Evolutionary conservation across 2,888 invertebrate genomes (phyloP).

Genomic region (Tridacna crocea): DNA sequence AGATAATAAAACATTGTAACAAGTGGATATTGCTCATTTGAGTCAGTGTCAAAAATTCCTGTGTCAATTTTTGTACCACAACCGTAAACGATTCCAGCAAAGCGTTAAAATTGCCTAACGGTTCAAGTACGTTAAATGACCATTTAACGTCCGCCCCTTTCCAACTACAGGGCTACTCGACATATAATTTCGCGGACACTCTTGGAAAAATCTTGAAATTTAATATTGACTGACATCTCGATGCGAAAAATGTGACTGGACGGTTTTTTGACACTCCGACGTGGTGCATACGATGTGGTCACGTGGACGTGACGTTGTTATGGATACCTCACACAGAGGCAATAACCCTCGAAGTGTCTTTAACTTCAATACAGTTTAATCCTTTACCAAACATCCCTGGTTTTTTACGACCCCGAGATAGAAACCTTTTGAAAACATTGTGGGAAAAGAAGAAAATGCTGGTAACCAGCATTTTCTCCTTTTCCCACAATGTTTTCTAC

Average conservation of each 20-base stretch:
- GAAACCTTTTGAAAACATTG: neutral
- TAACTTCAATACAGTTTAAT: neutral
- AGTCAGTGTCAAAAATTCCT: no score
- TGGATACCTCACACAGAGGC: no score
- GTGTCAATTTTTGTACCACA: no score
- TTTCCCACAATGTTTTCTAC: neutral
- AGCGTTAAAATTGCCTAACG: no score
- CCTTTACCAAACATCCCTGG: neutral
- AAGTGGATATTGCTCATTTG: no score
- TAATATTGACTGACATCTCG: neutral
- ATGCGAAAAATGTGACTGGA: neutral
- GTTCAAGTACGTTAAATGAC: neutral
- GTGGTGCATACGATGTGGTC: no score
- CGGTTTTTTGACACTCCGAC: neutral
- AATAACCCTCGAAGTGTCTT: no score
- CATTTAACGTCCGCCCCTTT: neutral
- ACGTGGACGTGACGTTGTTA: no score
- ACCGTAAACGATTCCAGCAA: no score
- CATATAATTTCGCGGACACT: neutral
- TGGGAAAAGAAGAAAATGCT: neutral
- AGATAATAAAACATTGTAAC: no score
- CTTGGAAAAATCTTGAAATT: neutral
- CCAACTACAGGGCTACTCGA: neutral
- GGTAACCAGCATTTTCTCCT: neutral
- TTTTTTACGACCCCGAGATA: neutral